phyloP scores from a whole-genome alignment of 2,888 invertebrate species.

The Watsonalla cultraria region DNA sequence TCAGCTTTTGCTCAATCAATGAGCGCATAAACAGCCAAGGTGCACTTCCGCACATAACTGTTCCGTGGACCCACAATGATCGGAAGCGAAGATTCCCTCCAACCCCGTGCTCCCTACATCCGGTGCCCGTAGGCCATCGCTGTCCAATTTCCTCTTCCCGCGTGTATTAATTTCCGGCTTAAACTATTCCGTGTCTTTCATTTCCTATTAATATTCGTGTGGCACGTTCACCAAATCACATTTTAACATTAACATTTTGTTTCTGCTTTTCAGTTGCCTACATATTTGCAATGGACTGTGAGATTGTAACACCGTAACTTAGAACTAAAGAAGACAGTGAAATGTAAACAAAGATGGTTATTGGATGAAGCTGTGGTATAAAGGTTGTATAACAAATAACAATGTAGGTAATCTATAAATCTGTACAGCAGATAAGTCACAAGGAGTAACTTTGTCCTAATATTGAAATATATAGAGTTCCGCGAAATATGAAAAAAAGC shows the following conservation, averaged over 20 bases:
- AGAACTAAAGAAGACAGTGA: too few species aligned
- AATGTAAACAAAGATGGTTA: too few species aligned
- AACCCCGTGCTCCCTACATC: slow-evolving; percentile 48
- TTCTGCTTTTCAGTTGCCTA: not conserved
- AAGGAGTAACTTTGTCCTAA: too few species aligned
- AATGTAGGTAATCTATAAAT: too few species aligned
- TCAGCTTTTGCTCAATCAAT: not conserved
- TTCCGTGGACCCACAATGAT: slow-evolving; percentile 48
- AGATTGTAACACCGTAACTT: too few species aligned
- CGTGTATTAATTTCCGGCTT: slow-evolving; percentile 72
- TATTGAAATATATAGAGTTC: too few species aligned
- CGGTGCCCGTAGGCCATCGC: slow-evolving; percentile 56
- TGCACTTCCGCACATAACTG: slow-evolving; percentile 28
- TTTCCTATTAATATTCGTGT: slow-evolving; percentile 50
- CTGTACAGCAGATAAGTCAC: too few species aligned
- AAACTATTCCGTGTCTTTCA: slow-evolving; percentile 59
- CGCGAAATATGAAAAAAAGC: too few species aligned
- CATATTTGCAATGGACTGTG: too few species aligned
- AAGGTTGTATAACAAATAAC: too few species aligned
- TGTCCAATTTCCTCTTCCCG: slow-evolving; percentile 75
- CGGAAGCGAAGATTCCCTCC: slow-evolving; percentile 60
- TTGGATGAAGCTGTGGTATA: too few species aligned
- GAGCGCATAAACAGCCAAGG: slow-evolving; percentile 3
- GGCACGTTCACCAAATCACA: not conserved
- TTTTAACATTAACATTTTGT: not conserved